phyloP scores from a whole-genome alignment of 2,888 invertebrate species.

The Agrochola litura region DNA sequence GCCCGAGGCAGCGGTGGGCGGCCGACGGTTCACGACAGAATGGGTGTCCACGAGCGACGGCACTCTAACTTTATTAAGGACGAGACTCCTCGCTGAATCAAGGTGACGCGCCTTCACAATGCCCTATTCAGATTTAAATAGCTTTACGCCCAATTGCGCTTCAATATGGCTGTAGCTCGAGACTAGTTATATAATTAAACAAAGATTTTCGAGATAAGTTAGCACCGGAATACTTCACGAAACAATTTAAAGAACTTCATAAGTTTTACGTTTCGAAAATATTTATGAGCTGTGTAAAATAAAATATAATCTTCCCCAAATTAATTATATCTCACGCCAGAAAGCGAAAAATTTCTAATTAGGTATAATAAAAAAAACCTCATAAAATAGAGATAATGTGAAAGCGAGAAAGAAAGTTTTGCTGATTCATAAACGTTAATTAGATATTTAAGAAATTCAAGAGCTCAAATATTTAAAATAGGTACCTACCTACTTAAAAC shows the following conservation, averaged over 20 bases:
- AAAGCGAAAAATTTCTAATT: conserved; percentile 36
- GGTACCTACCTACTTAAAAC: conserved; percentile 1
- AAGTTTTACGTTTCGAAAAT: conserved; percentile 62
- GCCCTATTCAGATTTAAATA: conserved; percentile 90
- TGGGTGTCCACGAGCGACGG: conserved; percentile 79
- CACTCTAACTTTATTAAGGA: conserved; percentile 89
- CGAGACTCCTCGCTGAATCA: conserved; percentile 85
- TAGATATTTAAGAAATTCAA: conserved; percentile 30
- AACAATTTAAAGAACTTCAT: conserved; percentile 69
- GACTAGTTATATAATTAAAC: conserved; percentile 89
- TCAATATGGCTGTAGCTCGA: conserved; percentile 86
- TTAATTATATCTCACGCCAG: conserved; percentile 14
- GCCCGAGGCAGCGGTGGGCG: conserved; percentile 78
- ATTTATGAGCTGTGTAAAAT: conserved; percentile 56
- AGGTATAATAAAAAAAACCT: conserved; percentile 8
- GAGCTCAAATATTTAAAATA: conserved; percentile 13
- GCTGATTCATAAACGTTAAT: conserved; percentile 30
- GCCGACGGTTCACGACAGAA: conserved; percentile 65
- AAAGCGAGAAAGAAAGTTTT: conserved; percentile 25
- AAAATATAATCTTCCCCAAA: not conserved
- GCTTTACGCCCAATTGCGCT: conserved; percentile 90
- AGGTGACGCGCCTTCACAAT: conserved; percentile 90
- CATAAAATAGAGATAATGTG: conserved; percentile 29
- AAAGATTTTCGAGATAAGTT: conserved; percentile 81
- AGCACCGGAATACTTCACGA: conserved; percentile 69